phyloP scores from a whole-genome alignment of 2,113 vertebrate species.

The Thunnus maccoyii region DNA sequence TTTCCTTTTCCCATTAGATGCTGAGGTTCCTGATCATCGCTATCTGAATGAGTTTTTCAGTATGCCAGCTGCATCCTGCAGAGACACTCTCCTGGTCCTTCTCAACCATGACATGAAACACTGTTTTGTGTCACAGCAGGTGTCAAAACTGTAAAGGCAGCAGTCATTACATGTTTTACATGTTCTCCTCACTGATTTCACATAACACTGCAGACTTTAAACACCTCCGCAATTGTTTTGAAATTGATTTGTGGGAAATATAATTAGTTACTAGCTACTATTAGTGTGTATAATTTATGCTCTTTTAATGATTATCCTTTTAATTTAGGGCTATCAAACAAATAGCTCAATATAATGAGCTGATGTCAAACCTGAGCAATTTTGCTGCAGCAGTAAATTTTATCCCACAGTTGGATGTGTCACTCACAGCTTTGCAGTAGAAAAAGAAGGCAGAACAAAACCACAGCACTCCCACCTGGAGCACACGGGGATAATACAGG shows the following conservation, averaged over 20 bases:
- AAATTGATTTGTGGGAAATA: conserved; percentile 10
- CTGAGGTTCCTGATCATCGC: conserved; percentile 63
- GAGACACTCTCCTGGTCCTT: conserved; percentile 52
- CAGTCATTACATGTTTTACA: conserved; percentile 31
- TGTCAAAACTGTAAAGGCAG: conserved; percentile 13
- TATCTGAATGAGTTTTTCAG: conserved; percentile 55
- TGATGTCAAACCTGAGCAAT: conserved; percentile 12
- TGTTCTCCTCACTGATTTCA: neutral
- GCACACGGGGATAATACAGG: conserved; percentile 8
- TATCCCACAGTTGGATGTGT: conserved; percentile 7
- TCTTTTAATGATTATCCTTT: neutral
- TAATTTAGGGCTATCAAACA: neutral
- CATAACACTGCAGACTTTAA: neutral
- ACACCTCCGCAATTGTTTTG: neutral
- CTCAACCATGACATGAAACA: conserved; percentile 70
- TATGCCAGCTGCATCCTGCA: conserved; percentile 52
- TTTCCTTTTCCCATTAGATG: conserved; percentile 64
- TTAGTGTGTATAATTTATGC: neutral
- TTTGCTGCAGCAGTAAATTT: conserved; percentile 18
- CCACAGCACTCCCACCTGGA: conserved; percentile 43
- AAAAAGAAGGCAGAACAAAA: conserved; percentile 34
- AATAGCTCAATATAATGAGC: neutral
- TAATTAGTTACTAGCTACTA: neutral
- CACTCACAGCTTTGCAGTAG: conserved; percentile 3
- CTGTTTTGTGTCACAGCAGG: conserved; percentile 58